Conservation (phyloP, 2,888 invertebrate genomes). For the Unio pictorum region DNA sequence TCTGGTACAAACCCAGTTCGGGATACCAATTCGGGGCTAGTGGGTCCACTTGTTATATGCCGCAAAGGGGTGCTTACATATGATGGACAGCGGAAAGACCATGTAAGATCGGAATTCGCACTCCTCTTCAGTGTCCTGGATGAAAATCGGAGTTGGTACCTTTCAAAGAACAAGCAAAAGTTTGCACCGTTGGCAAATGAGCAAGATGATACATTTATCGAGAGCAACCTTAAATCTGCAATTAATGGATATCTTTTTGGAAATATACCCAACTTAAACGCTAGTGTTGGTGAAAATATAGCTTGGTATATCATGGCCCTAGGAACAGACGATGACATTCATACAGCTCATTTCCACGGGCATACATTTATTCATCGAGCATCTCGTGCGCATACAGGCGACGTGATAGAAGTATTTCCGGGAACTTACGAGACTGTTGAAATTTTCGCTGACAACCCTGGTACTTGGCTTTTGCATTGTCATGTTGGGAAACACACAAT, state of each 20-base stretch:
- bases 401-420: slow-evolving; percentile 56
- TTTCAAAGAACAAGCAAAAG: slow-evolving; percentile 44
- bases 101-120: slow-evolving; percentile 50
- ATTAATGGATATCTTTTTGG: slow-evolving; percentile 41
- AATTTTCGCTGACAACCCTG: slow-evolving; percentile 49
- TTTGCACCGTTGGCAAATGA: slow-evolving; percentile 14
- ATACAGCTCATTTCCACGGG: slow-evolving; percentile 51
- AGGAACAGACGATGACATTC: slow-evolving; percentile 39
- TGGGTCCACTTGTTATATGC: slow-evolving; percentile 44
- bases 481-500: slow-evolving; percentile 43
- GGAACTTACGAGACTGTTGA: slow-evolving; percentile 50
- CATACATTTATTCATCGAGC: slow-evolving; percentile 31
- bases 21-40: slow-evolving; percentile 39
- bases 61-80: slow-evolving; percentile 22
- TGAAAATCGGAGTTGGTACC: slow-evolving; percentile 55
- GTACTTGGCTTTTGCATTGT: slow-evolving; percentile 52
- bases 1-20: slow-evolving; percentile 37
- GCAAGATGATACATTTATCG: slow-evolving; percentile 13
- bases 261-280: slow-evolving; percentile 26
- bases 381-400: slow-evolving; percentile 29
- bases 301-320: slow-evolving; percentile 39
- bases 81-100: slow-evolving; percentile 16
- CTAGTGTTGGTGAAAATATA: slow-evolving; percentile 26
- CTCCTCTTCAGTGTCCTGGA: slow-evolving; percentile 52
- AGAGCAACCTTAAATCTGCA: slow-evolving; percentile 37